Conservation (phyloP, 2,888 invertebrate species). For the Patella pellucida region DNA sequence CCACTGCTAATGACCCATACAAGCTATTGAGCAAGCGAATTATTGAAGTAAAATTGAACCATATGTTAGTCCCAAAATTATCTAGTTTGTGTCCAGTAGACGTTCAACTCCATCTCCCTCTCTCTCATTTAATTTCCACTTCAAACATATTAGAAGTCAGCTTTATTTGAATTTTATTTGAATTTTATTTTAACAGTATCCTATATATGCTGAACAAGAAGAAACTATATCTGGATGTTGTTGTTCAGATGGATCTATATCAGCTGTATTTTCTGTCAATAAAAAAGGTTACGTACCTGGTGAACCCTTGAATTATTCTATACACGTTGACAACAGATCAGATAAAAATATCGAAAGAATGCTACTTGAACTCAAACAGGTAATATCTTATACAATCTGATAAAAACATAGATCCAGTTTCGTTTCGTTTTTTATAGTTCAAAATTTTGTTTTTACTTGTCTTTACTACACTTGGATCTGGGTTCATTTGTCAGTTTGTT, state of each 20-base stretch:
- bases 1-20: too few species aligned
- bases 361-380: conserved; percentile 87
- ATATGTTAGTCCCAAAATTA: too few species aligned
- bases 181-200: conserved; percentile 40
- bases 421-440: too few species aligned
- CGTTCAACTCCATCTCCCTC: too few species aligned
- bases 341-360: conserved; percentile 87
- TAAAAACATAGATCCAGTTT: too few species aligned
- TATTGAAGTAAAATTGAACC: too few species aligned
- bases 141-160: background rate
- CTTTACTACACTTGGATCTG: too few species aligned
- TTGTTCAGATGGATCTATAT: conserved; percentile 82
- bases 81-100: too few species aligned
- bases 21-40: too few species aligned
- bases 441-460: too few species aligned
- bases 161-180: background rate
- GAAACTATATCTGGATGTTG: conserved; percentile 75
- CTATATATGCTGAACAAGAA: conserved; percentile 58
- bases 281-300: conserved; percentile 96
- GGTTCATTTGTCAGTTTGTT: too few species aligned
- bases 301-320: conserved; percentile 89
- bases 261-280: conserved; percentile 87
- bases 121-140: background rate
- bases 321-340: conserved; percentile 87
- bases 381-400: too few species aligned